A percentile compares a stretch with the other conserved stretches of the same genome.
Evolutionary conservation across 2,888 invertebrate species (phyloP).

Genomic region (Phoronis australis): DNA sequence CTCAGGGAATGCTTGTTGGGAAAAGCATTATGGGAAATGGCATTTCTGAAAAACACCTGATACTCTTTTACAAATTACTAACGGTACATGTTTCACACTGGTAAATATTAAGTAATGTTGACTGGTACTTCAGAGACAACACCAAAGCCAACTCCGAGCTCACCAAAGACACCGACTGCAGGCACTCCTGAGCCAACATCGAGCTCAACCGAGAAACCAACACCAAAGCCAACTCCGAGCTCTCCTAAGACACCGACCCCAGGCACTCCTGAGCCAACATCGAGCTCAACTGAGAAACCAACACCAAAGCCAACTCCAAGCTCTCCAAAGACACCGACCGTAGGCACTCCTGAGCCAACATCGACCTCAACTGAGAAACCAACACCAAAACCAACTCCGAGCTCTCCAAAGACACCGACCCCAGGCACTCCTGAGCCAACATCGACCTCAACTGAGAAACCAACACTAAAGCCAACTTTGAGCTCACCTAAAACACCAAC

Average conservation of each 20-base stretch:
- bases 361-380: background rate
- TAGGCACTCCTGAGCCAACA: background rate
- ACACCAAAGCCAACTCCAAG: background rate
- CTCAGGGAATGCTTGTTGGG: no score
- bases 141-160: background rate
- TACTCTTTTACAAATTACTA: no score
- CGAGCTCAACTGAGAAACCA: background rate
- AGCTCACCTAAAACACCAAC: background rate
- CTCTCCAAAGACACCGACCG: background rate
- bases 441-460: background rate
- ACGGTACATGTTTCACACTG: no score
- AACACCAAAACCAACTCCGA: background rate
- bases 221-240: background rate
- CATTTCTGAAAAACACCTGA: no score
- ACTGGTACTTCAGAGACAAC: background rate
- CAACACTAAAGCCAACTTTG: background rate
- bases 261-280: background rate
- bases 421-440: no score
- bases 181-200: background rate
- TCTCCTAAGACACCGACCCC: background rate
- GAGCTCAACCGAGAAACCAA: constrained; percentile 1
- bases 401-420: background rate
- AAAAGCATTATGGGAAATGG: no score
- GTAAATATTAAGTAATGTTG: background rate
- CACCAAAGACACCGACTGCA: constrained; percentile 6